Base-by-base conservation (phyloP, 1,140 invertebrate species). In the Meloidogyne hapla region DNA sequence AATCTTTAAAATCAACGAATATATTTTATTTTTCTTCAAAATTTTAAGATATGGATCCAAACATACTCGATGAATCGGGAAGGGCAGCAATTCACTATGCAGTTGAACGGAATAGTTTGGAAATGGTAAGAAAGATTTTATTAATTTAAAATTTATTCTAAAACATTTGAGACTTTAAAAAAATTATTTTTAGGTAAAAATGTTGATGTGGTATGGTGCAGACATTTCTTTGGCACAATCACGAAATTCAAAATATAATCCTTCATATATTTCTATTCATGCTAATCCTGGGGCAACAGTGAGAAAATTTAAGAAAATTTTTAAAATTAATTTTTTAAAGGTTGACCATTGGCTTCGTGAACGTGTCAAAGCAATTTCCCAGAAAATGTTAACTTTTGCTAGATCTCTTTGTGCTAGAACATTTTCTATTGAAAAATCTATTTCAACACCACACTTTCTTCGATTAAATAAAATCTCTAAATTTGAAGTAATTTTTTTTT, bases 151-250 rank as follows among this genome's bases (percentile, higher is more conserved):
- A n/a, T n/a, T n/a, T n/a, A n/a, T n/a, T n/a, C n/a, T n/a, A n/a
- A n/a, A n/a, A n/a, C n/a, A n/a, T n/a, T 38, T 13, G 9, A 72
- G 23, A 64, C 8, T 64, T 71, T 38, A 26, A 18, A 15, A 26
- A 21, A 33, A 23, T n/a, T 13, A 25, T 13, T 72, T 76, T 77
- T 21, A 77, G 75, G 72, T 77, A n/a, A 74, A 74, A 45, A n/a
- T 65, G 38, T n/a, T 77, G 25, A 77, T 77, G 76, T 77, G 76
- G 76, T 77, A 77, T 62, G 76, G 76, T n/a, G 76, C 76, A 23
- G 76, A 77, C 42, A 77, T 77, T 77, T 75, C 76, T 5, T 40
- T 76, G 26, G 28, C 74, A 23, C 73, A 61, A 8, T 28, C 38
- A 26, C 21, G 67, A 45, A 67, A 69, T 45, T 74, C 67, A 15